A percentile compares a stretch with the other conserved stretches of the same genome.
Conservation (phyloP, 1,140 invertebrate genomes). For the Cecropterus lyciades region DNA sequence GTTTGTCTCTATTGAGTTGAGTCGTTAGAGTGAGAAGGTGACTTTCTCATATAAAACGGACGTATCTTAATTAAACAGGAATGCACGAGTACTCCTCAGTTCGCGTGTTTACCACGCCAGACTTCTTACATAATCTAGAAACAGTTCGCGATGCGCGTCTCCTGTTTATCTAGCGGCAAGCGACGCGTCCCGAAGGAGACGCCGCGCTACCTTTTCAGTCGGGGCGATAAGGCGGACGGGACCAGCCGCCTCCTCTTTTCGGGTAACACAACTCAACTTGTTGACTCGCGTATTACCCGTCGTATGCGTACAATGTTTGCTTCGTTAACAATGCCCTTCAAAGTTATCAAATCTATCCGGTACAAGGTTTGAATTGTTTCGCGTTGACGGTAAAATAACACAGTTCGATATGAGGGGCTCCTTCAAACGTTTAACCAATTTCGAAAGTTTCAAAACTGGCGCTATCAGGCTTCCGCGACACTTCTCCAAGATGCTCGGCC, state of each 20-base stretch:
- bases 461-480: conserved; percentile 81
- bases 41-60: no score
- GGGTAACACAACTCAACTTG: background rate
- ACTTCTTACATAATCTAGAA: conserved; percentile 18
- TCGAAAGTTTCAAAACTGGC: conserved; percentile 69
- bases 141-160: background rate
- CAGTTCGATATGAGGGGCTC: conserved; percentile 41
- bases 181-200: conserved; percentile 9
- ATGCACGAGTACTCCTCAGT: background rate
- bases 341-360: background rate
- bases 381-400: background rate
- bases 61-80: background rate
- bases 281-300: background rate
- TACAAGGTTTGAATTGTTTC: background rate
- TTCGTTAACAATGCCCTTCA: background rate
- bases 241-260: conserved; percentile 1
- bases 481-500: conserved; percentile 85
- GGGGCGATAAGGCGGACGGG: conserved; percentile 8
- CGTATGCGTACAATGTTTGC: background rate
- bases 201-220: conserved; percentile 13
- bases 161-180: conserved; percentile 3
- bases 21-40: no score
- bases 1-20: no score
- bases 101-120: background rate
- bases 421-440: conserved; percentile 49